A percentile compares a stretch with the other conserved stretches of the same genome.
phyloP scores from a whole-genome alignment of 2,113 vertebrate genomes.

The Leptobrachium ailaonicum region DNA sequence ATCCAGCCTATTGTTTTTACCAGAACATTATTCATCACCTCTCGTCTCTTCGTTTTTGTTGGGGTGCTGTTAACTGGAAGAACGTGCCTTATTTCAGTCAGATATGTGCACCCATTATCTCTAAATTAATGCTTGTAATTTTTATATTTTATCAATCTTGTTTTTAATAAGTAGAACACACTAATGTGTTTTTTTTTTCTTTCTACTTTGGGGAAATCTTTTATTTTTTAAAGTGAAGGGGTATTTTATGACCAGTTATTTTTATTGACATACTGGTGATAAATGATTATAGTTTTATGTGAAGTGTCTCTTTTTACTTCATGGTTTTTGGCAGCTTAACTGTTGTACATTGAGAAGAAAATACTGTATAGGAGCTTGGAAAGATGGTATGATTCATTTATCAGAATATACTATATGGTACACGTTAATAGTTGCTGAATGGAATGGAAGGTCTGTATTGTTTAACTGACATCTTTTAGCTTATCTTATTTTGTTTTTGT shows the following conservation, averaged over 20 bases:
- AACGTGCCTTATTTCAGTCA: conserved; percentile 85
- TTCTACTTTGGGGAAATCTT: conserved; percentile 76
- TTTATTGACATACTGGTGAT: conserved; percentile 78
- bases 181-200: conserved; percentile 75
- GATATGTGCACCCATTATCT: conserved; percentile 68
- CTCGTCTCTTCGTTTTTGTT: conserved; percentile 55
- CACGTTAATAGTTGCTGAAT: conserved; percentile 71
- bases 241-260: conserved; percentile 68
- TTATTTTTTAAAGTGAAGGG: conserved; percentile 68
- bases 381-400: conserved; percentile 76
- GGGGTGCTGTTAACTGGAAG: conserved; percentile 64
- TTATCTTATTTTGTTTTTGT: conserved; percentile 49
- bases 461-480: no score
- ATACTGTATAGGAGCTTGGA: conserved; percentile 89
- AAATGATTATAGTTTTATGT: conserved; percentile 84
- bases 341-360: conserved; percentile 85
- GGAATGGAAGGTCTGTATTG: conserved; percentile 42
- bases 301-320: conserved; percentile 66
- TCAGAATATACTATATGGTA: conserved; percentile 74
- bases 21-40: conserved; percentile 60
- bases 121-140: conserved; percentile 68
- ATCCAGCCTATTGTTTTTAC: conserved; percentile 58
- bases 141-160: conserved; percentile 60
- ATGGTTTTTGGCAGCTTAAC: conserved; percentile 91
- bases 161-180: conserved; percentile 73